A percentile compares a stretch with the other conserved stretches of the same genome.
Evolutionary conservation across 2,113 vertebrate genomes (phyloP).

Genomic region (Taxidea taxus): DNA sequence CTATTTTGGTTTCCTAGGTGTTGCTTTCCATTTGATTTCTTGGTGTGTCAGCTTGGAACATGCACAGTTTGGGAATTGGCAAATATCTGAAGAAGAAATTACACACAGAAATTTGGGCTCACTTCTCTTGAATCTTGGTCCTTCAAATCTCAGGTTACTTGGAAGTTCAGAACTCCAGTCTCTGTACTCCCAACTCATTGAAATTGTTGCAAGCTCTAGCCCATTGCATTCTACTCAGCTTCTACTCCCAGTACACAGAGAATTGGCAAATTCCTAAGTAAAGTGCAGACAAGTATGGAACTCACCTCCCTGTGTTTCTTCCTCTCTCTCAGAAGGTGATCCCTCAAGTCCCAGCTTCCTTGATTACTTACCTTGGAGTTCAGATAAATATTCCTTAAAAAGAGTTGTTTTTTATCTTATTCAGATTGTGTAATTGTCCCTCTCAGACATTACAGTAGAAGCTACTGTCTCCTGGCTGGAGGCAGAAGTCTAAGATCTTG

Average conservation of each 20-base stretch:
- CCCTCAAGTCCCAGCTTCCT: not conserved
- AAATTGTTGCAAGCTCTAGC: not conserved
- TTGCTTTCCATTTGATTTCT: not conserved
- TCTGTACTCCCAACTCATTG: not conserved
- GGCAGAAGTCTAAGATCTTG: not conserved
- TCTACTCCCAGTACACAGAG: not conserved
- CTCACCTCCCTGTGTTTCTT: not conserved
- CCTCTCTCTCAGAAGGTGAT: not conserved
- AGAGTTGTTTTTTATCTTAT: slow-evolving; percentile 8
- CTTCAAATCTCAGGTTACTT: not conserved
- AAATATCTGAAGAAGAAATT: not conserved
- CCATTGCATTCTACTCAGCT: not conserved
- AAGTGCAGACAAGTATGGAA: not conserved
- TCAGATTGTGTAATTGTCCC: not conserved
- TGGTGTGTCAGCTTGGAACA: not conserved
- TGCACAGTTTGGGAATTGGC: not conserved
- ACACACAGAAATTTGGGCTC: not conserved
- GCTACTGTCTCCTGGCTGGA: not conserved
- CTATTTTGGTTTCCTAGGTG: not conserved
- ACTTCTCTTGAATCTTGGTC: not conserved
- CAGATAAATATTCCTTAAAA: not conserved
- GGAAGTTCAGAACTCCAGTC: not conserved
- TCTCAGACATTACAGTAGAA: not conserved
- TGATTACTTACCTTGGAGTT: not conserved
- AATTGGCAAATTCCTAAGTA: not conserved